These are phyloP conservation scores for Chaetodon trifascialis DNA, from an alignment of 2,113 vertebrate species.

Conservation along the genomic window DNA sequence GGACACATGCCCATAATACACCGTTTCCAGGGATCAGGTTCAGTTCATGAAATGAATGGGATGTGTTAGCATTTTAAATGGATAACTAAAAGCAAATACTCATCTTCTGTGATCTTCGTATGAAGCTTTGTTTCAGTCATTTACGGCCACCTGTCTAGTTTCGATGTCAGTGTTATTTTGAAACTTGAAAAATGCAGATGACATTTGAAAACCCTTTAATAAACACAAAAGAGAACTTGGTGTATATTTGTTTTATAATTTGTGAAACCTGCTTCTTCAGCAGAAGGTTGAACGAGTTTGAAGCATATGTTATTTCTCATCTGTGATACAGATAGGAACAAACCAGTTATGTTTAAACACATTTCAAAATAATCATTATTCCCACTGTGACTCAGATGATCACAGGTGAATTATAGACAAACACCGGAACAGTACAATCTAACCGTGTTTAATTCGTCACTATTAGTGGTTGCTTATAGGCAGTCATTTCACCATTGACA, in stretches of 20 bases:
- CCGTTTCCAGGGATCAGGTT: slow-evolving; percentile 15
- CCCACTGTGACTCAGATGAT: background rate
- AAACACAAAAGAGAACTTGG: slow-evolving; percentile 42
- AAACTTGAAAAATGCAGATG: slow-evolving; percentile 52
- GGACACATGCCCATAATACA: background rate
- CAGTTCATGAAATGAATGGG: slow-evolving; percentile 14
- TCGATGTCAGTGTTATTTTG: slow-evolving; percentile 64
- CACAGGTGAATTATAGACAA: too few relatives aligned
- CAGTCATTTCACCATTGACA: too few relatives aligned
- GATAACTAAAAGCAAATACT: slow-evolving; percentile 5
- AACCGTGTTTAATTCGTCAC: too few relatives aligned
- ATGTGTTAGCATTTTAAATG: slow-evolving; percentile 21
- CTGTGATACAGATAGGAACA: background rate
- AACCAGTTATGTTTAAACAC: background rate
- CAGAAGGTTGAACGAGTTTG: background rate
- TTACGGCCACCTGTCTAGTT: slow-evolving; percentile 41
- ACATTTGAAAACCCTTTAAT: slow-evolving; percentile 79
- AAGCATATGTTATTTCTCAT: background rate
- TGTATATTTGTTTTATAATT: slow-evolving; percentile 21
- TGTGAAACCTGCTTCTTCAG: background rate
- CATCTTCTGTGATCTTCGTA: slow-evolving; percentile 35
- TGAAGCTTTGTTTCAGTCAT: slow-evolving; percentile 37
- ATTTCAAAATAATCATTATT: background rate
- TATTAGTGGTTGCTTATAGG: too few relatives aligned
- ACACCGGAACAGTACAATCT: too few relatives aligned